Evolutionary conservation across 2,797 vertebrate genomes (phyloP).

Genomic region (Odontamblyopus rebecca): DNA sequence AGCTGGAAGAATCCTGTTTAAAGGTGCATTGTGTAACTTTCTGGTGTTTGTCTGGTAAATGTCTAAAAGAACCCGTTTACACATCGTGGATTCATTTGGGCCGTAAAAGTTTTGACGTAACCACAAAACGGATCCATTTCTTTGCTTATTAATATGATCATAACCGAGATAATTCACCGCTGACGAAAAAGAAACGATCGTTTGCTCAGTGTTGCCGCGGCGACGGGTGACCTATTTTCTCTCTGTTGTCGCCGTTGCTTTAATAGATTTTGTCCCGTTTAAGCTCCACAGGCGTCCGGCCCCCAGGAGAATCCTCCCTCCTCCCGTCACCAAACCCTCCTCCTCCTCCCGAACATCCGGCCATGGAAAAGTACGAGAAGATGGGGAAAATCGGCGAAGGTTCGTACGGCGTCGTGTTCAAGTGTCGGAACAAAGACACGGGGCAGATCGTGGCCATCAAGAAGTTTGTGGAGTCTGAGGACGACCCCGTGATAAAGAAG

Average conservation of each 20-base stretch:
- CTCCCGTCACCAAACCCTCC: not conserved
- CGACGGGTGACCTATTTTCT: not conserved
- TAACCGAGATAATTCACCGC: too few species aligned
- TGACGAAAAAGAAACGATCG: too few species aligned
- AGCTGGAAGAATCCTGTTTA: too few species aligned
- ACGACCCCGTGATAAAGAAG: slow-evolving; percentile 91
- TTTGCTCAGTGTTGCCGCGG: not conserved
- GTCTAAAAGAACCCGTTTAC: too few species aligned
- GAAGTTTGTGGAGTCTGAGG: slow-evolving; percentile 93
- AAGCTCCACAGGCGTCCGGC: not conserved
- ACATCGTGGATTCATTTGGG: too few species aligned
- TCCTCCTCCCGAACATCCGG: slow-evolving; percentile 57
- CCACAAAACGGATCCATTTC: too few species aligned
- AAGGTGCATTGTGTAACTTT: too few species aligned
- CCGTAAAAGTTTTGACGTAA: too few species aligned
- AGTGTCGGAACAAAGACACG: slow-evolving; percentile 89
- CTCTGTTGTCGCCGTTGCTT: not conserved
- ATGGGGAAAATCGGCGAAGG: slow-evolving; percentile 92
- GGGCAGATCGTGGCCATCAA: slow-evolving; percentile 94
- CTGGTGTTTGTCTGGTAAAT: too few species aligned
- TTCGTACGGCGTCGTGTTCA: slow-evolving; percentile 94
- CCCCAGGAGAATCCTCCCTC: not conserved
- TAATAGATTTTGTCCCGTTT: not conserved
- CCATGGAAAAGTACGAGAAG: slow-evolving; percentile 95
- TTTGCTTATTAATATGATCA: not conserved